Conservation (phyloP, 2,113 vertebrate species). For the Cebus imitator region DNA sequence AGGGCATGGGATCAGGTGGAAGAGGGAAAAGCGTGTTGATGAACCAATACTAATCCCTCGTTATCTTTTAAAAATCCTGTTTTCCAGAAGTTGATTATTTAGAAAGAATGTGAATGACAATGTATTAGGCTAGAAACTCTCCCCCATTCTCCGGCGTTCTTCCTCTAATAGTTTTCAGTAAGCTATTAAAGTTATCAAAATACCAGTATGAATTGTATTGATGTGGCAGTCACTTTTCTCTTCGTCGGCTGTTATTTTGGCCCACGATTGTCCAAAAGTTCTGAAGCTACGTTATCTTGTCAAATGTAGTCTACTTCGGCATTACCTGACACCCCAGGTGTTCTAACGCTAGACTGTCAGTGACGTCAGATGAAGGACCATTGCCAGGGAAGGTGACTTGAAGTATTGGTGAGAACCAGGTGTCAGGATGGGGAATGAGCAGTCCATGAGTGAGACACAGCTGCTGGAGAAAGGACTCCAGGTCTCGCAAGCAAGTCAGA, state of each 20-base stretch:
- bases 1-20: background rate
- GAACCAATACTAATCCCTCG: background rate
- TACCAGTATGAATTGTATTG: background rate
- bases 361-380: background rate
- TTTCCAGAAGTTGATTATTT: background rate
- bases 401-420: background rate
- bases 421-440: background rate
- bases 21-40: background rate
- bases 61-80: background rate
- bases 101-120: background rate
- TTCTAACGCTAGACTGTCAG: background rate
- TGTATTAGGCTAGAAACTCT: background rate
- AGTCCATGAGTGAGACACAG: background rate
- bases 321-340: background rate
- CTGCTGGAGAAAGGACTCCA: background rate
- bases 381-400: background rate
- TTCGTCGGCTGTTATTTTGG: background rate
- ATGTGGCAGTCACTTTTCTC: background rate
- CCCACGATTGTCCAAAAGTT: background rate
- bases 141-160: background rate
- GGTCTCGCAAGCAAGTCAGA: background rate
- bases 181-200: background rate
- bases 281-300: background rate
- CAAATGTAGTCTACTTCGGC: background rate
- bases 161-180: background rate